Base-by-base conservation (phyloP, 2,113 vertebrate genomes). In the Cairina moschata region DNA sequence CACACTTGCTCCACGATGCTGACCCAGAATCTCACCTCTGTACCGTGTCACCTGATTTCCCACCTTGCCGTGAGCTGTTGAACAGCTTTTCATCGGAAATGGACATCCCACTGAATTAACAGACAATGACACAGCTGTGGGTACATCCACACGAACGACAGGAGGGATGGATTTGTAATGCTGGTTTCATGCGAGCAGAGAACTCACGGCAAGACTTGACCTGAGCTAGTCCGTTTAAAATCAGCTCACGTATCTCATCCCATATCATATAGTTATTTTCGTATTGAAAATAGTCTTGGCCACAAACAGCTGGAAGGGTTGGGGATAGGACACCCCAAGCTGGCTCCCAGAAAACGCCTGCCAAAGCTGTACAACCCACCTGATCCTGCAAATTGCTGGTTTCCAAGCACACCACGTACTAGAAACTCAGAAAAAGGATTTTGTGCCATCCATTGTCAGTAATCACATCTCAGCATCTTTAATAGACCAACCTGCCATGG, bases 401-500 rank as follows among this genome's bases (percentile, higher is more conserved):
- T 84, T 73, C 16, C 34, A 74, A 74, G 31, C 9, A 50, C 16
- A 26, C 1, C 7, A 14, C 0, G 2, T 7, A 22, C 42, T 38
- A 29, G 48, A 73, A 83, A 56, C 22, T 16, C 31, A 62, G 31
- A 10, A 28, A 34, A 60, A 31, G n/a, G 34, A 31, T 44, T 63
- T 31, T 58, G 48, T 17, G 40, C 31, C 60, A 62, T 11, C 29
- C 21, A 42, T 40, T 32, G 28, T 8, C 25, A 18, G 26, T 12
- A 25, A 40, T 31, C 3, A 0, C 23, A 26, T 16, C 59, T 59
- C 36, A 10, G 16, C n/a, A 9, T 21, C 2, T 0, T 5, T 34
- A 16, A 20, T 11, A 21, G n/a, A 68, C 15, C 1, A 0, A 36
- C 31, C 7, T 4, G 1, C 6, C 10, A 9, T 25, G 26, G 25